phyloP scores from a whole-genome alignment of 2,113 vertebrate species.

The Platysteira castanea region DNA sequence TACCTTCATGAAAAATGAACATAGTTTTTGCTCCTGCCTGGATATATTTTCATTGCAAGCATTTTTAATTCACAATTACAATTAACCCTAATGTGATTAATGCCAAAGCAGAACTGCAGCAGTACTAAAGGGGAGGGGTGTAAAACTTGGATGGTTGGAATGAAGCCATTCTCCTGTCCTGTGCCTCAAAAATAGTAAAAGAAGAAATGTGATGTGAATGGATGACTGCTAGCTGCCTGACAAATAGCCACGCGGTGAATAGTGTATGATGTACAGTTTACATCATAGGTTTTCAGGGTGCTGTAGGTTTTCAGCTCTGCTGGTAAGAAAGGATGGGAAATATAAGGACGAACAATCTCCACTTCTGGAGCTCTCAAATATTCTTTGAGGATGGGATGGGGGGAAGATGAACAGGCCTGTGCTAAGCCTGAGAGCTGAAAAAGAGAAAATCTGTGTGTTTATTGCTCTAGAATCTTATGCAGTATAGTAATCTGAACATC shows the following conservation, averaged over 20 bases:
- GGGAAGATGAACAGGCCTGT: background rate
- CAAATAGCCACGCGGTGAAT: background rate
- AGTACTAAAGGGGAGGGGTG: background rate
- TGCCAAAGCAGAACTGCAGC: background rate
- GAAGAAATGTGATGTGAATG: background rate
- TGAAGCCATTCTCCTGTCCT: background rate
- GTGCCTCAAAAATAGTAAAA: background rate
- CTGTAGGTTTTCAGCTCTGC: background rate
- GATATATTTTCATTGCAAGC: background rate
- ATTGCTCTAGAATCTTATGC: background rate
- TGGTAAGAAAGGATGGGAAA: background rate
- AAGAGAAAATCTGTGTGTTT: background rate
- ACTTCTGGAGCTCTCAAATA: fast-evolving
- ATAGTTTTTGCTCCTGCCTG: background rate
- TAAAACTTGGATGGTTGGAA: background rate
- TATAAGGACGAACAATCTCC: background rate
- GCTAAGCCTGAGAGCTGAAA: background rate
- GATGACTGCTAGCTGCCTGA: background rate
- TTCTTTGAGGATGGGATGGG: background rate
- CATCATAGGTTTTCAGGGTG: background rate
- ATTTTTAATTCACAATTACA: background rate
- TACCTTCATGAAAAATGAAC: background rate
- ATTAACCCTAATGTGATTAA: background rate
- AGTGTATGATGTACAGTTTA: background rate
- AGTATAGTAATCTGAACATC: background rate